Evolutionary conservation across 1,140 invertebrate species (phyloP).

Genomic region (Cyrtorhinus lividipennis): DNA sequence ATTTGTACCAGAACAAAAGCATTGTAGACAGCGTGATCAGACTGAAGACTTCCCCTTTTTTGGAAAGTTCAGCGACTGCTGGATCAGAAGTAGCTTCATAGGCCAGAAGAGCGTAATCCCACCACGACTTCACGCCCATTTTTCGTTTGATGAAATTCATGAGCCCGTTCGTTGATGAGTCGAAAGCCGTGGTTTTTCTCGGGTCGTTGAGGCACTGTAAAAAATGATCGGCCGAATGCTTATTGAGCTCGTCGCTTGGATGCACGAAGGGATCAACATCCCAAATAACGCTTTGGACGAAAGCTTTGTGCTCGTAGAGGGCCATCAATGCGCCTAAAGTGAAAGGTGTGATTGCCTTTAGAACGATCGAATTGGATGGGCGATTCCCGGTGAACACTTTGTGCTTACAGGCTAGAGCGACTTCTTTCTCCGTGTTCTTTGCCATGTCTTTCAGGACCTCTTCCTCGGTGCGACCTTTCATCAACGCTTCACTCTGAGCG

Average conservation of each 20-base stretch:
- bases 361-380: constrained; percentile 95
- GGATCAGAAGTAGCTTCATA: not conserved
- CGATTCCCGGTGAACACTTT: constrained; percentile 95
- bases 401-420: constrained; percentile 60
- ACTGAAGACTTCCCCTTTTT: not conserved
- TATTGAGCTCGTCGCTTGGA: constrained; percentile 85
- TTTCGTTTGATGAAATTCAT: constrained; percentile 77
- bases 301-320: constrained; percentile 98
- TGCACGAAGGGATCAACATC: constrained; percentile 99
- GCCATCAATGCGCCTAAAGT: constrained; percentile 92
- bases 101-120: not conserved
- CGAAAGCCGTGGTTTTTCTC: constrained; percentile 51
- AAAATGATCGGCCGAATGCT: constrained; percentile 93
- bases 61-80: not conserved
- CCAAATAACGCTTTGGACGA: constrained; percentile 98
- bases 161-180: constrained; percentile 83
- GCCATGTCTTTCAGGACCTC: constrained; percentile 48
- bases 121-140: not conserved
- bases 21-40: not conserved
- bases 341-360: constrained; percentile 86
- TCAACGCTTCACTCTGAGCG: constrained; percentile 95
- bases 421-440: not conserved
- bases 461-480: constrained; percentile 76
- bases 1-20: not conserved
- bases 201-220: constrained; percentile 72